Evolutionary conservation across 2,888 invertebrate genomes (phyloP).

Genomic region (Cosmia pyralina): DNA sequence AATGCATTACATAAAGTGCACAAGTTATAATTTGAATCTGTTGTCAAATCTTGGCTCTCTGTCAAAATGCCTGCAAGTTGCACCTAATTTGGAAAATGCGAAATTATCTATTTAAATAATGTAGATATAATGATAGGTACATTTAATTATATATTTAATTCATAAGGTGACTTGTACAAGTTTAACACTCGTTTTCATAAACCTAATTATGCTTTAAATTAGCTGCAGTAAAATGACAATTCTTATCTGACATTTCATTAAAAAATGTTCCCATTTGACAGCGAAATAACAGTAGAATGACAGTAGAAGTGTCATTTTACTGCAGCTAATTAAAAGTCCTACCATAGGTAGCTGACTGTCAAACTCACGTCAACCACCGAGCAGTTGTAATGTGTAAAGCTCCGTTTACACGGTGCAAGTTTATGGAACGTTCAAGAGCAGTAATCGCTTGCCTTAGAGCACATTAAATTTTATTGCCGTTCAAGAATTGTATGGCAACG

Average conservation of each 20-base stretch:
- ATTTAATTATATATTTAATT: conserved; percentile 25
- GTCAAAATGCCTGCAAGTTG: not conserved
- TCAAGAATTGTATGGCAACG: too few relatives aligned
- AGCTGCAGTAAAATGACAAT: too few relatives aligned
- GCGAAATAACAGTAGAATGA: too few relatives aligned
- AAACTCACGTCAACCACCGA: not conserved
- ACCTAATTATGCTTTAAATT: not conserved
- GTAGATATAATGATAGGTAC: not conserved
- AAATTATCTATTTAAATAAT: not conserved
- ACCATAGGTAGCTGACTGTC: not conserved
- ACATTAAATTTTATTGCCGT: too few relatives aligned
- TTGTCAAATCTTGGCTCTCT: not conserved
- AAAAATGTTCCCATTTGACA: too few relatives aligned
- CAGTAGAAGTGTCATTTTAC: too few relatives aligned
- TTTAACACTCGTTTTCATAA: not conserved
- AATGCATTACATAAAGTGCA: not conserved
- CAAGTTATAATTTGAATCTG: not conserved
- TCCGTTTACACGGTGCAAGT: too few relatives aligned
- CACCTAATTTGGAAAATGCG: not conserved
- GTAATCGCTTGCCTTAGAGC: too few relatives aligned
- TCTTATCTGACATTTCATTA: too few relatives aligned
- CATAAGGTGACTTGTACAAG: conserved; percentile 28
- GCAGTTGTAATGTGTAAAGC: too few relatives aligned
- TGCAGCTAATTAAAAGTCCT: too few relatives aligned
- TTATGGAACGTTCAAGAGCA: too few relatives aligned